Conservation (phyloP, 1,140 invertebrate genomes). For the Brachionus asplanchnoidis region DNA sequence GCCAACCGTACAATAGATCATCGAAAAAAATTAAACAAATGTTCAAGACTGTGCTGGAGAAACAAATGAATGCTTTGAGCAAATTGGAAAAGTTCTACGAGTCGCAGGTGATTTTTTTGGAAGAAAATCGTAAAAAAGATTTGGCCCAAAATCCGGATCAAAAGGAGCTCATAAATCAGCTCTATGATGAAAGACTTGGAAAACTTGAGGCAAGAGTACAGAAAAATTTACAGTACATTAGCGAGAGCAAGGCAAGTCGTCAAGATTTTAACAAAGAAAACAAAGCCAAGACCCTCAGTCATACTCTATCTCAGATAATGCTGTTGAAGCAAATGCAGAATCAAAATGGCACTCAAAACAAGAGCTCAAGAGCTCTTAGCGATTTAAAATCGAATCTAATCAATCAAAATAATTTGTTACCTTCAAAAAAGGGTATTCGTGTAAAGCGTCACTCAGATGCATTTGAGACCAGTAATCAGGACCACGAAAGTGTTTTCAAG, state of each 20-base stretch:
- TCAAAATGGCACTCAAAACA: not conserved
- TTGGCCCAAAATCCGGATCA: constrained; percentile 8
- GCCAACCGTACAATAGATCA: not conserved
- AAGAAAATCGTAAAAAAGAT: constrained; percentile 1
- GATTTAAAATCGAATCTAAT: constrained; percentile 37
- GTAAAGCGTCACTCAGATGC: not conserved
- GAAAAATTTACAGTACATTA: not conserved
- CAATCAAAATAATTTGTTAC: constrained; percentile 9
- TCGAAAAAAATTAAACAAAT: constrained; percentile 39
- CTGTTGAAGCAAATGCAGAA: not conserved
- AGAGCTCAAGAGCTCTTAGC: not conserved
- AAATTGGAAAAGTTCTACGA: constrained; percentile 39
- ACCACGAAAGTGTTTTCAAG: not conserved
- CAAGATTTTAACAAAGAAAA: constrained; percentile 9
- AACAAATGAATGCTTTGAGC: constrained; percentile 39
- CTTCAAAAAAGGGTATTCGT: not conserved
- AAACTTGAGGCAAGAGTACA: constrained; percentile 19
- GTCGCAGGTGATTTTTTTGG: not conserved
- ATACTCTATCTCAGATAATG: constrained; percentile 29
- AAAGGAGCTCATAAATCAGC: not conserved
- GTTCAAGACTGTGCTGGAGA: constrained; percentile 29
- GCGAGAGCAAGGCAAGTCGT: constrained; percentile 2
- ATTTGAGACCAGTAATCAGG: not conserved
- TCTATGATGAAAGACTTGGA: not conserved
- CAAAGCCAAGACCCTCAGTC: not conserved